A percentile compares a stretch with the other conserved stretches of the same genome.
These are phyloP conservation scores for Neomonachus schauinslandi DNA, from an alignment of 2,113 vertebrate species.

Conservation along the genomic window DNA sequence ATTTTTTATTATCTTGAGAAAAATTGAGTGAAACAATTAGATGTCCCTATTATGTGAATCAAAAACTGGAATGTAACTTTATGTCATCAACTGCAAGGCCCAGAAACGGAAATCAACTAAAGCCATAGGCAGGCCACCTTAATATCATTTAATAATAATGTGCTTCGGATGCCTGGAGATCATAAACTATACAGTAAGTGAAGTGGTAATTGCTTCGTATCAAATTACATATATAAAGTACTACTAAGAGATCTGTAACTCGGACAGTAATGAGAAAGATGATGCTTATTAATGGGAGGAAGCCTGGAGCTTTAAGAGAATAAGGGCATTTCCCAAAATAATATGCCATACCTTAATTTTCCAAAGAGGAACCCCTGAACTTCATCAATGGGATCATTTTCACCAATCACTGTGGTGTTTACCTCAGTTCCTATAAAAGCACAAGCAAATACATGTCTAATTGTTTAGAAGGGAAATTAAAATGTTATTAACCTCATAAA, in stretches of 20 bases:
- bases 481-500: not conserved
- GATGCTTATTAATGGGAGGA: not conserved
- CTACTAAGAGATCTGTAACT: not conserved
- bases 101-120: not conserved
- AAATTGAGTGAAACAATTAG: not conserved
- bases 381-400: slow-evolving; percentile 96
- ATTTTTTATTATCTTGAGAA: not conserved
- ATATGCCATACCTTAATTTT: slow-evolving; percentile 93
- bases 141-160: not conserved
- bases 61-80: not conserved
- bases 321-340: not conserved
- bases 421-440: slow-evolving; percentile 89
- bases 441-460: slow-evolving; percentile 47
- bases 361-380: slow-evolving; percentile 99
- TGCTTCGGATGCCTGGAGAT: not conserved
- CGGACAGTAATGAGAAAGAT: not conserved
- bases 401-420: slow-evolving; percentile 95
- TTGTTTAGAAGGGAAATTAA: slow-evolving; percentile 25
- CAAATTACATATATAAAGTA: not conserved
- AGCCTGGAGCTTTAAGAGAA: not conserved
- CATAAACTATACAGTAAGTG: not conserved
- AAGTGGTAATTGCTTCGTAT: not conserved
- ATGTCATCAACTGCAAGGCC: not conserved
- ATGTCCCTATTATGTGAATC: not conserved
- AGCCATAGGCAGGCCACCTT: not conserved